Percentiles rank a stretch among this genome's conserved stretches.
phyloP scores from a whole-genome alignment of 2,797 vertebrate species.

The Threskiornis aethiopicus region DNA sequence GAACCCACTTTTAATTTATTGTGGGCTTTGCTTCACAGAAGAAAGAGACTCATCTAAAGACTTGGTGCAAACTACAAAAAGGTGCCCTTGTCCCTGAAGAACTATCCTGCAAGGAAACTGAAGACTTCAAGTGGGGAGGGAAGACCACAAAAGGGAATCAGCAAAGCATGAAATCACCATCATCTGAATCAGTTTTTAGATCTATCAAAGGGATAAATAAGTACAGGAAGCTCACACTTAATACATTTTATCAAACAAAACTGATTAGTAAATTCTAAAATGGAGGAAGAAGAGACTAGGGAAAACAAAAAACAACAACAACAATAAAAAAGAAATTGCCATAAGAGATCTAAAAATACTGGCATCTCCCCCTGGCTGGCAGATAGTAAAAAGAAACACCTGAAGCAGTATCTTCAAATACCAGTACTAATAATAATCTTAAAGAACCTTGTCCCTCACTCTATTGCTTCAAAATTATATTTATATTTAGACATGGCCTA shows the following conservation, averaged over 20 bases:
- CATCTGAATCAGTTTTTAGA: background rate
- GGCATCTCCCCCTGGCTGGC: background rate
- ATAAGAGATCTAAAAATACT: background rate
- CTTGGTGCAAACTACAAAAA: background rate
- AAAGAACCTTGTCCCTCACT: background rate
- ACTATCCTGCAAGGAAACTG: background rate
- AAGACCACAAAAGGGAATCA: background rate
- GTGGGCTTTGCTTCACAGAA: background rate
- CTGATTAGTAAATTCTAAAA: background rate
- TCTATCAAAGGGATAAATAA: background rate
- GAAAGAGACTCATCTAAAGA: background rate
- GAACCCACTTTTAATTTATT: background rate
- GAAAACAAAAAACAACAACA: no score
- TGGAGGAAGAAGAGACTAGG: background rate
- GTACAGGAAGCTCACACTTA: background rate
- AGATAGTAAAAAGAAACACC: background rate
- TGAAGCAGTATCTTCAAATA: background rate
- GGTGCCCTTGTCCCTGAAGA: background rate
- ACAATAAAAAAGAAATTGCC: background rate
- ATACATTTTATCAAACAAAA: background rate
- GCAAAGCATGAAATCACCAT: background rate
- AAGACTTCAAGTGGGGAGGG: background rate
- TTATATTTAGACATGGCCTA: background rate
- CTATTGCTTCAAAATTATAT: background rate
- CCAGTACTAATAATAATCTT: background rate